Evolutionary conservation across 2,797 vertebrate genomes (phyloP).

Genomic region (Hydrocynus forskahlii): DNA sequence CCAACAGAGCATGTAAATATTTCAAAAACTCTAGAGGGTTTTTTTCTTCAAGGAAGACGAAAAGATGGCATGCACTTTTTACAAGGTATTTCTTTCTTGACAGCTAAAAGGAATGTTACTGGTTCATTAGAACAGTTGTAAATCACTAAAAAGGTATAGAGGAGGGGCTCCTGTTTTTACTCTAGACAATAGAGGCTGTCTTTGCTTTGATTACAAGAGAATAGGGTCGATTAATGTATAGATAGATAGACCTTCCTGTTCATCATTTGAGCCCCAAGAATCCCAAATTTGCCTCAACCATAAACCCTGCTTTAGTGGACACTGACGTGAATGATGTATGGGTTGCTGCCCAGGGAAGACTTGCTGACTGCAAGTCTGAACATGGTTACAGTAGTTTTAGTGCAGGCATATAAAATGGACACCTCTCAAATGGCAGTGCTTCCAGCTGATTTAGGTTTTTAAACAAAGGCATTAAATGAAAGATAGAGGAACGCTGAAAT

Average conservation of each 20-base stretch:
- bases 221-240: background rate
- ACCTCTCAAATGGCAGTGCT: background rate
- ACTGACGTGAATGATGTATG: conserved; percentile 62
- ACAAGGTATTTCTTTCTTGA: conserved; percentile 22
- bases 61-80: conserved; percentile 17
- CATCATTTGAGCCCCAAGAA: conserved; percentile 58
- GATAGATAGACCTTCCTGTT: background rate
- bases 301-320: conserved; percentile 59
- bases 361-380: conserved; percentile 62
- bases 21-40: conserved; percentile 31
- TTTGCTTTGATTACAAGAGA: conserved; percentile 14
- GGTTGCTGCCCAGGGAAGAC: conserved; percentile 59
- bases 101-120: conserved; percentile 31
- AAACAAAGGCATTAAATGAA: background rate
- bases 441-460: background rate
- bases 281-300: conserved; percentile 42
- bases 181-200: background rate
- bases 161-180: no score
- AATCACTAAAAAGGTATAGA: background rate
- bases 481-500: background rate
- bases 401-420: conserved; percentile 8
- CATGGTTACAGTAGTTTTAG: background rate
- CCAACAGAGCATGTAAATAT: conserved; percentile 29
- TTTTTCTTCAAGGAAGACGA: conserved; percentile 23
- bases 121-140: conserved; percentile 53